Evolutionary conservation across 1,140 invertebrate genomes (phyloP), one percentile per base, ranked within the genome.

Genomic region (Brachionus rubens): DNA sequence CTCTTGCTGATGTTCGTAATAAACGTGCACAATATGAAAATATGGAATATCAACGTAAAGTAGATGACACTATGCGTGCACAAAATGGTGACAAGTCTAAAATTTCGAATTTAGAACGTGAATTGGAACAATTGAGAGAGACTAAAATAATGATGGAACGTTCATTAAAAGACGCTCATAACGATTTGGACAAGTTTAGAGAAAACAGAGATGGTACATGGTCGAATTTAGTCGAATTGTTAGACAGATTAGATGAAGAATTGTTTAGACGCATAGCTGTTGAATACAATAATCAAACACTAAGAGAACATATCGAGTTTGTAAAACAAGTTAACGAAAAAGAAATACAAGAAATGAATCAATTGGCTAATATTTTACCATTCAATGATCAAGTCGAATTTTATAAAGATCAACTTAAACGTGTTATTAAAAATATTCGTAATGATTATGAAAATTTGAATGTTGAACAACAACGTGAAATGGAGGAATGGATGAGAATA

Each of bases 311-410:
- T 19, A 30, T 72, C 21, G 68, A 72, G 19, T 72, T 72, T 24
- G 46, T 72, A 2, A 72, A 72, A 24, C 68, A 72, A 41, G 46
- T 72, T 1, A 72, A 72, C 16, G 68, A 72, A 28, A 48, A 54
- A 12, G 68, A 72, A 26, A 0, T 72, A 14, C 28, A 16, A 12
- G 68, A 72, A n/a, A 72, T 72, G 68, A 41, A n/a, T 26, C 68
- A 72, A 50, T 40, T 72, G 68, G 19, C 46, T 0, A 54, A 72
- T 14, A 41, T 41, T 33, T 24, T 72, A 33, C 68, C 68, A 21
- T 72, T 72, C 68, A 72, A 72, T 54, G 68, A 72, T 48, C 68
- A 72, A 30, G 50, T 72, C 36, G 68, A 72, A 50, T 72, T 72
- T 36, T 72, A 72, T 36, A 72, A 72, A 28, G 68, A 72, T 50